A percentile compares a stretch with the other conserved stretches of the same genome.
Evolutionary conservation across 2,113 vertebrate genomes (phyloP).

Genomic region (Rostratula benghalensis): DNA sequence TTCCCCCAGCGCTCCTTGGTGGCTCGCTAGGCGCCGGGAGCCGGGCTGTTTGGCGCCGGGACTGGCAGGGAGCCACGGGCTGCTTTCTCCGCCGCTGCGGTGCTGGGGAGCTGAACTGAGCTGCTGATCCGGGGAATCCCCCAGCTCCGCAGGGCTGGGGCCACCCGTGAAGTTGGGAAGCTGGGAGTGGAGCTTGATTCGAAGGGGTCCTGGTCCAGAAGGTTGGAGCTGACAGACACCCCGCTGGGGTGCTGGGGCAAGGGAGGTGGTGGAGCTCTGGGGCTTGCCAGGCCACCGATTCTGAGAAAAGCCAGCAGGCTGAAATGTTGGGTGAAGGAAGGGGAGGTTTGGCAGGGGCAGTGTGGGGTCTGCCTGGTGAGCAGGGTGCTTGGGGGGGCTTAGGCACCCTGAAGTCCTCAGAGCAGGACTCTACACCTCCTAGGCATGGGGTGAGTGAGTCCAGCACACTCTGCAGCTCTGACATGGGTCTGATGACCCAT

Average conservation of each 20-base stretch:
- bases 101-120: background rate
- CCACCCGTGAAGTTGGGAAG: background rate
- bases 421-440: background rate
- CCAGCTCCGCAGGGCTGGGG: background rate
- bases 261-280: rapidly evolving
- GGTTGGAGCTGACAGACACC: background rate
- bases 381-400: background rate
- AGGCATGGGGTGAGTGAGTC: rapidly evolving
- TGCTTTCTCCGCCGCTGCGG: background rate
- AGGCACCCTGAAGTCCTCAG: rapidly evolving
- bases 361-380: rapidly evolving
- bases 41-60: slow-evolving; percentile 34
- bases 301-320: background rate
- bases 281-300: too few species aligned
- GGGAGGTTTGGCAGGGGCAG: background rate
- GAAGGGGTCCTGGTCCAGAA: background rate
- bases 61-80: background rate
- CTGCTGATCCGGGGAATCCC: background rate
- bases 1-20: background rate
- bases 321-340: background rate
- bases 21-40: background rate
- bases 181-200: background rate
- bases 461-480: background rate
- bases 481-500: background rate
- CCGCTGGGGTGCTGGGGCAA: rapidly evolving